These are phyloP conservation scores for Hecatera dysodea DNA, from an alignment of 2,888 invertebrate genomes.

Conservation along the genomic window DNA sequence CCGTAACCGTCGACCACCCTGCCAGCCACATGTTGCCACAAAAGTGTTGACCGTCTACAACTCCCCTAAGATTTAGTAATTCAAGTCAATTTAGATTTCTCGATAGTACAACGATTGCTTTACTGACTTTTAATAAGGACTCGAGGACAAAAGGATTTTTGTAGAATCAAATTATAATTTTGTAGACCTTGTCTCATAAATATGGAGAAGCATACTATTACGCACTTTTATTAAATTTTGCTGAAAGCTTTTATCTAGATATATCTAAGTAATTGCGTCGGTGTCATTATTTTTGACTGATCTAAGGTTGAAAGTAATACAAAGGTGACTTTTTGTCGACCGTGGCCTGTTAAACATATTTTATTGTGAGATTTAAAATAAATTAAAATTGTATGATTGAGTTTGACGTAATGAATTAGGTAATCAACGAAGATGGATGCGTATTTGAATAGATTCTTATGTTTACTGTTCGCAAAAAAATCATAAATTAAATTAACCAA, in stretches of 20 bases:
- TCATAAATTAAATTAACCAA: no score
- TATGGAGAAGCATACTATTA: constrained; percentile 54
- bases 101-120: constrained; percentile 44
- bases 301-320: constrained; percentile 24
- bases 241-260: constrained; percentile 31
- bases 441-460: neutral
- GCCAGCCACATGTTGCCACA: neutral
- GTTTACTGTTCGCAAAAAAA: no score
- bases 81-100: constrained; percentile 45
- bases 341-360: constrained; percentile 16
- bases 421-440: constrained; percentile 10
- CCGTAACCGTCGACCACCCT: neutral
- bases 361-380: constrained; percentile 26
- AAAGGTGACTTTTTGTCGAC: constrained; percentile 35
- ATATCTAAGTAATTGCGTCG: constrained; percentile 38
- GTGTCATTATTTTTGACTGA: constrained; percentile 50
- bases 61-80: constrained; percentile 36
- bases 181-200: constrained; percentile 60
- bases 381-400: constrained; percentile 26
- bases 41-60: neutral
- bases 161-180: constrained; percentile 62
- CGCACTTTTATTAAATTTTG: constrained; percentile 60
- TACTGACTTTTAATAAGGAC: constrained; percentile 51
- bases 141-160: constrained; percentile 52
- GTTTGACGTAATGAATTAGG: constrained; percentile 13